phyloP scores from a whole-genome alignment of 2,888 invertebrate genomes.

The Patella pellucida region DNA sequence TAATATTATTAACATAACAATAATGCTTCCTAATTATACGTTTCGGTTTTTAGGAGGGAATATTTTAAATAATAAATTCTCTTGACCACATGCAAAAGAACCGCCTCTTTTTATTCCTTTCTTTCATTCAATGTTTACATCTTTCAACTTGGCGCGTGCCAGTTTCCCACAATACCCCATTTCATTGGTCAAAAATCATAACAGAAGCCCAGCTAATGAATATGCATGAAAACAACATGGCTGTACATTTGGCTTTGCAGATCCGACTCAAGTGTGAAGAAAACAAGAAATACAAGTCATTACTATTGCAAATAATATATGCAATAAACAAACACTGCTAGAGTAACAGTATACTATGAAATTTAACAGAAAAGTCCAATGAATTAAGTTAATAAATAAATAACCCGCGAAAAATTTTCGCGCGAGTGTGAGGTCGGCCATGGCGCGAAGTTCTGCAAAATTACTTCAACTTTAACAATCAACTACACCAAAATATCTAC shows the following conservation, averaged over 20 bases:
- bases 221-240: constrained; percentile 9
- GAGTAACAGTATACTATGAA: no score
- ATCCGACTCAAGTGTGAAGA: no score
- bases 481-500: constrained; percentile 9
- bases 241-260: neutral
- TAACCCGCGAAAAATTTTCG: constrained; percentile 19
- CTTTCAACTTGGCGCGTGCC: constrained; percentile 9
- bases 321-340: neutral
- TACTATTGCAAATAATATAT: neutral
- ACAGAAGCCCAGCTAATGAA: constrained; percentile 6
- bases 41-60: no score
- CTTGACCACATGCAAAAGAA: no score
- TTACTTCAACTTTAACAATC: neutral
- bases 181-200: neutral
- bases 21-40: no score
- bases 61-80: no score
- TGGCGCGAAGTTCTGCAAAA: constrained; percentile 21
- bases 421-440: constrained; percentile 17
- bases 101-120: neutral
- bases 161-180: neutral
- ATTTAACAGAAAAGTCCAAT: no score
- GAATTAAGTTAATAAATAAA: no score
- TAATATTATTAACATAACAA: no score
- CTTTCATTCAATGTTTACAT: constrained; percentile 11
- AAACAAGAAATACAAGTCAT: no score